Evolutionary conservation across 2,888 invertebrate species (phyloP).

Genomic region (Sympetrum striolatum): DNA sequence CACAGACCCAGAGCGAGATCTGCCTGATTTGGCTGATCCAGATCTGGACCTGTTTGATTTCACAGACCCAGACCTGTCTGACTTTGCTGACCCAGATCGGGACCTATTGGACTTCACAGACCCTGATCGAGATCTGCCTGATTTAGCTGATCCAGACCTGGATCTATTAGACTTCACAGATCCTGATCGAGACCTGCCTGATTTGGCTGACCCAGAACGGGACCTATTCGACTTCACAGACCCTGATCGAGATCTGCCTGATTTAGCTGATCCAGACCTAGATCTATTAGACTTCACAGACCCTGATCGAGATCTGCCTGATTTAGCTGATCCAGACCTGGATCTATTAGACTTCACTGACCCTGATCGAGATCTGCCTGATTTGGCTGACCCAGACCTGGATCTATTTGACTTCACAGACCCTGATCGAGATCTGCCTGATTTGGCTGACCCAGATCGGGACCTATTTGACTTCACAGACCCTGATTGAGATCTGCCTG

Average conservation of each 20-base stretch:
- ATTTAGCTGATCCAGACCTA: constrained; percentile 52
- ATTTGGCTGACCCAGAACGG: constrained; percentile 54
- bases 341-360: constrained; percentile 55
- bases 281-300: constrained; percentile 53
- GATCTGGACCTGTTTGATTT: constrained; percentile 53
- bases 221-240: constrained; percentile 50
- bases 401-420: constrained; percentile 50
- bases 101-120: constrained; percentile 50
- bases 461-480: constrained; percentile 45
- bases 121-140: too few species aligned
- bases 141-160: constrained; percentile 53
- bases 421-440: constrained; percentile 53
- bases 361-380: constrained; percentile 50
- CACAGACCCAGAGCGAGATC: constrained; percentile 47
- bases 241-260: constrained; percentile 50
- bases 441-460: constrained; percentile 51
- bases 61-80: constrained; percentile 47
- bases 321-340: constrained; percentile 51
- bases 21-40: constrained; percentile 51
- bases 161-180: constrained; percentile 53
- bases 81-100: constrained; percentile 53
- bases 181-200: constrained; percentile 45
- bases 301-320: constrained; percentile 12
- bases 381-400: constrained; percentile 53
- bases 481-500: constrained; percentile 52